Conservation (phyloP, 2,888 invertebrate species). For the Drosophila putrida region DNA sequence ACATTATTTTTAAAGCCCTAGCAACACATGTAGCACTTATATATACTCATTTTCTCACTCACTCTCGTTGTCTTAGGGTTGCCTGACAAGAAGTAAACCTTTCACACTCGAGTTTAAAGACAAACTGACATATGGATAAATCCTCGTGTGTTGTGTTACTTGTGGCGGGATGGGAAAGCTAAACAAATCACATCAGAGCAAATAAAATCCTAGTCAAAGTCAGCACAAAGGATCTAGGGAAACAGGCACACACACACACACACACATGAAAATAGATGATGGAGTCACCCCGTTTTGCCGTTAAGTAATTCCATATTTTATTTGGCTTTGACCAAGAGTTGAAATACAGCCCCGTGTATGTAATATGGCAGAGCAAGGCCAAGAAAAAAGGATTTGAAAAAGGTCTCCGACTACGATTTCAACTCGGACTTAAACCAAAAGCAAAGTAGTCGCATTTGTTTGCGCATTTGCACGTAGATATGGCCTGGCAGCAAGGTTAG, state of each 20-base stretch:
- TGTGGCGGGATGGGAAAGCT: slow-evolving; percentile 27
- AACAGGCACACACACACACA: slow-evolving; percentile 19
- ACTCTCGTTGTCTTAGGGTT: not conserved
- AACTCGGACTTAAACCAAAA: slow-evolving; percentile 6
- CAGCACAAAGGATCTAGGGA: slow-evolving; percentile 68
- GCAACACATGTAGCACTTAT: slow-evolving; percentile 71
- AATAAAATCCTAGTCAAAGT: slow-evolving; percentile 68
- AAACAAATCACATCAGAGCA: slow-evolving; percentile 79
- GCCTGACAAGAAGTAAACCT: slow-evolving; percentile 45
- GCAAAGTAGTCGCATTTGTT: slow-evolving; percentile 58
- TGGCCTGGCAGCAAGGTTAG: slow-evolving; percentile 26
- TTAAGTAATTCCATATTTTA: slow-evolving; percentile 82
- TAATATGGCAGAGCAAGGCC: slow-evolving; percentile 43
- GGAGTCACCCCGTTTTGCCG: slow-evolving; percentile 41
- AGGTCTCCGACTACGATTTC: slow-evolving; percentile 18
- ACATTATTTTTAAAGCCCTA: slow-evolving; percentile 67
- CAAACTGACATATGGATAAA: slow-evolving; percentile 60
- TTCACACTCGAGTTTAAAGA: slow-evolving; percentile 72
- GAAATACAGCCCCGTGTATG: slow-evolving; percentile 38
- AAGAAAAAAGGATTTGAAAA: slow-evolving; percentile 50
- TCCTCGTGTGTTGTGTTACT: slow-evolving; percentile 7
- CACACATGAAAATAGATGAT: not conserved
- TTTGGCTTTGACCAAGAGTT: slow-evolving; percentile 53
- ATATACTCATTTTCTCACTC: not conserved
- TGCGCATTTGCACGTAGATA: slow-evolving; percentile 66